phyloP scores from a whole-genome alignment of 2,113 vertebrate genomes.

The Lycocorax pyrrhopterus region DNA sequence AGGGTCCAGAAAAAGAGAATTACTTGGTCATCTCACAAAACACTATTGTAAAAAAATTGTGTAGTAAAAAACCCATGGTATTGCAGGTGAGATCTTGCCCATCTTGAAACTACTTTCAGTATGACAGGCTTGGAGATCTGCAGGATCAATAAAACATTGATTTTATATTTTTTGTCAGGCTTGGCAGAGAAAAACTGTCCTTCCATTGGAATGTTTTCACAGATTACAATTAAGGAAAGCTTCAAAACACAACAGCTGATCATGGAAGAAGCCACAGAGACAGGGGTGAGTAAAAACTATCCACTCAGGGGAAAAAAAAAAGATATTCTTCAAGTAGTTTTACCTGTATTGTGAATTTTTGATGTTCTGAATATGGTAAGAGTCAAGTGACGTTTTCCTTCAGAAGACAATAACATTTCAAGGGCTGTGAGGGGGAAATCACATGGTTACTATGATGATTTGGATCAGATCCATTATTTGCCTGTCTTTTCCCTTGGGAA shows the following conservation, averaged over 20 bases:
- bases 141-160: background rate
- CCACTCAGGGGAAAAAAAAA: fast-evolving
- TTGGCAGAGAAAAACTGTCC: conserved; percentile 81
- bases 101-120: background rate
- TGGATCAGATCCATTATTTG: background rate
- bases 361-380: background rate
- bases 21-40: background rate
- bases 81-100: background rate
- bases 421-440: background rate
- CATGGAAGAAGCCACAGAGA: conserved; percentile 76
- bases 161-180: conserved; percentile 42
- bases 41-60: background rate
- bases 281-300: conserved; percentile 64
- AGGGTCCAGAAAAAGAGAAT: background rate
- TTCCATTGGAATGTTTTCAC: conserved; percentile 81
- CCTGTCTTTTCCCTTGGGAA: background rate
- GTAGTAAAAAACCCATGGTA: background rate
- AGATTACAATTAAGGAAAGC: conserved; percentile 79
- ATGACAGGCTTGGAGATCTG: background rate
- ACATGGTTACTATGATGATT: background rate
- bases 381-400: background rate
- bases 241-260: conserved; percentile 75
- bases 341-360: background rate
- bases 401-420: background rate
- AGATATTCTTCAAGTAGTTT: background rate